Evolutionary conservation across 2,113 vertebrate species (phyloP).

Genomic region (Morphnarchus princeps): DNA sequence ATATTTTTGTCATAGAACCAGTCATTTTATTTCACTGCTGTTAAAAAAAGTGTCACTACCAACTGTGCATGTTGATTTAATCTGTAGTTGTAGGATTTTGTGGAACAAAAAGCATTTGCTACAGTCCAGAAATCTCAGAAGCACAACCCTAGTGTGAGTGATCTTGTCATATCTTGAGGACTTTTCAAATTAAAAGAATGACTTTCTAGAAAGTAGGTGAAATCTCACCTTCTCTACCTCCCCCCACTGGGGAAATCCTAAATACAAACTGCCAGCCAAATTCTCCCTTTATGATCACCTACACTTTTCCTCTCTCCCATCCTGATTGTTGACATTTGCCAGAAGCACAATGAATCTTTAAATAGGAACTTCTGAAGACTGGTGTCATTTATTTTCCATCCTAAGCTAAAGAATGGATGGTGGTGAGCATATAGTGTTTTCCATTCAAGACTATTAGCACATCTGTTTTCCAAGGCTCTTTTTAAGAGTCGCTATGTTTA

Average conservation of each 20-base stretch:
- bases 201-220: neutral
- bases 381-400: neutral
- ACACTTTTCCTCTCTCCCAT: neutral
- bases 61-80: slow-evolving; percentile 29
- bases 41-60: slow-evolving; percentile 50
- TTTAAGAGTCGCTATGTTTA: neutral
- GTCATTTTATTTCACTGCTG: slow-evolving; percentile 49
- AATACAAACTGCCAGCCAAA: neutral
- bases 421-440: neutral
- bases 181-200: neutral
- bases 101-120: slow-evolving; percentile 4
- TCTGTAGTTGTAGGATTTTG: slow-evolving; percentile 13
- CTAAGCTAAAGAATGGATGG: neutral
- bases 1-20: slow-evolving; percentile 54
- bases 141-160: neutral
- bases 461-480: slow-evolving; percentile 37
- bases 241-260: neutral
- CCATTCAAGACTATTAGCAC: neutral
- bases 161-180: neutral
- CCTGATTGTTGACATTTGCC: neutral
- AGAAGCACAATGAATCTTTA: slow-evolving; percentile 32
- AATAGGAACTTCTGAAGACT: slow-evolving; percentile 1
- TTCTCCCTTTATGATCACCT: neutral
- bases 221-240: neutral
- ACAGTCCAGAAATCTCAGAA: neutral